A percentile compares a stretch with the other conserved stretches of the same genome.
Evolutionary conservation across 1,140 invertebrate species (phyloP).

Genomic region (Zaprionus inermis): DNA sequence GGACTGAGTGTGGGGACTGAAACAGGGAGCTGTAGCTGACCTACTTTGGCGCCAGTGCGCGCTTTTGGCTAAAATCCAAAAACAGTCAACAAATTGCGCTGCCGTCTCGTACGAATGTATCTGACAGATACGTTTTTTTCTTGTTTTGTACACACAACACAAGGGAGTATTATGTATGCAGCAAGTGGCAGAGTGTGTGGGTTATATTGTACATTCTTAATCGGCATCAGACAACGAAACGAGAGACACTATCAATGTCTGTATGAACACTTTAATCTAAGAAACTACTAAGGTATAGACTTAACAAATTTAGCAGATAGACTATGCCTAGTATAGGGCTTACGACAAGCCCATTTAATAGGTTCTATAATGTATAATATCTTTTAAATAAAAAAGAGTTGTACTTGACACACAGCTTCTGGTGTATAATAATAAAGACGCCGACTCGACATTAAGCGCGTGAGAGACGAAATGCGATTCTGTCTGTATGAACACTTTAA

Average conservation of each 20-base stretch:
- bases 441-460: too few relatives aligned
- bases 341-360: too few relatives aligned
- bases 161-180: constrained; percentile 2
- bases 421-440: too few relatives aligned
- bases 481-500: too few relatives aligned
- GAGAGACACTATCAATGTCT: neutral
- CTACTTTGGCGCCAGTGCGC: constrained; percentile 72
- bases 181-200: neutral
- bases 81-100: constrained; percentile 48
- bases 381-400: neutral
- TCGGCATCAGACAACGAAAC: neutral
- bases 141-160: too few relatives aligned
- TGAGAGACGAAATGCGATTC: too few relatives aligned
- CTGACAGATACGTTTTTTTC: constrained; percentile 29
- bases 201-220: constrained; percentile 6
- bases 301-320: neutral
- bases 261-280: neutral
- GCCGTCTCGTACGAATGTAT: constrained; percentile 20
- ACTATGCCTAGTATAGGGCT: neutral
- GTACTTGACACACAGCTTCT: too few relatives aligned
- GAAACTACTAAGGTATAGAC: neutral
- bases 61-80: constrained; percentile 77
- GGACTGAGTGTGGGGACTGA: constrained; percentile 37
- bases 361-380: neutral
- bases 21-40: constrained; percentile 44